Percentiles rank a stretch among this genome's conserved stretches.
Conservation (phyloP, 1,140 invertebrate species). For the Ceratina japonica region DNA sequence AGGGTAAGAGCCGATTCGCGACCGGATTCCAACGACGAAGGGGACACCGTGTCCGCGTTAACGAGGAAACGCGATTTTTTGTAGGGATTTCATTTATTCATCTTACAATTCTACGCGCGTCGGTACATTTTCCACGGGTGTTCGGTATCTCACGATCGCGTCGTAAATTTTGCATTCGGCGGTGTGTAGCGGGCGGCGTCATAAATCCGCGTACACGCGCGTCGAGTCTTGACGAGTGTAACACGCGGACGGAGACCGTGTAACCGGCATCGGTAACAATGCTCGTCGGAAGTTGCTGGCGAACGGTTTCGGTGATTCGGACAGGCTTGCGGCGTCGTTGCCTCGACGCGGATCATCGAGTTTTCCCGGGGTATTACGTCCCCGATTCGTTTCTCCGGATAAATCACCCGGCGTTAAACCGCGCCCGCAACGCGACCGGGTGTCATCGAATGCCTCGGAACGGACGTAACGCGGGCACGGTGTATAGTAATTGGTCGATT, state of each 20-base stretch:
- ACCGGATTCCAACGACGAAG: too few relatives aligned
- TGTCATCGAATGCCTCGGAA: slow-evolving; percentile 16
- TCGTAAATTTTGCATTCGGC: not conserved
- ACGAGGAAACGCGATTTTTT: not conserved
- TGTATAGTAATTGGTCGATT: slow-evolving; percentile 58
- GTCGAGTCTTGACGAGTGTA: not conserved
- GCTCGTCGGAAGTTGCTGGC: not conserved
- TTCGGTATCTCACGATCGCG: too few relatives aligned
- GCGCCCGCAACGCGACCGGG: slow-evolving; percentile 36
- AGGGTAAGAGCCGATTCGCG: not conserved
- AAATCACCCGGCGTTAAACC: slow-evolving; percentile 57
- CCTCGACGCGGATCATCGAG: slow-evolving; percentile 55
- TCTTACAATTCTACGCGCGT: too few relatives aligned
- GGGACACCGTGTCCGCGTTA: too few relatives aligned
- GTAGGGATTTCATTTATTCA: not conserved
- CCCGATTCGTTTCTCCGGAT: slow-evolving; percentile 28
- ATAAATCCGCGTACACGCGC: too few relatives aligned
- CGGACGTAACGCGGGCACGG: not conserved
- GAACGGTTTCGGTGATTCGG: slow-evolving; percentile 38
- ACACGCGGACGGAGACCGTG: slow-evolving; percentile 1
- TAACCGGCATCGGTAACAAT: slow-evolving; percentile 20
- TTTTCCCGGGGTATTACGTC: slow-evolving; percentile 49
- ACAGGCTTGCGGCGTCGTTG: slow-evolving; percentile 44
- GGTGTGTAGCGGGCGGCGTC: too few relatives aligned
- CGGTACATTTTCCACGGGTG: not conserved